A percentile compares a stretch with the other conserved stretches of the same genome.
These are phyloP conservation scores for Sciurus vulgaris DNA, from an alignment of 2,797 vertebrate species.

Conservation along the genomic window DNA sequence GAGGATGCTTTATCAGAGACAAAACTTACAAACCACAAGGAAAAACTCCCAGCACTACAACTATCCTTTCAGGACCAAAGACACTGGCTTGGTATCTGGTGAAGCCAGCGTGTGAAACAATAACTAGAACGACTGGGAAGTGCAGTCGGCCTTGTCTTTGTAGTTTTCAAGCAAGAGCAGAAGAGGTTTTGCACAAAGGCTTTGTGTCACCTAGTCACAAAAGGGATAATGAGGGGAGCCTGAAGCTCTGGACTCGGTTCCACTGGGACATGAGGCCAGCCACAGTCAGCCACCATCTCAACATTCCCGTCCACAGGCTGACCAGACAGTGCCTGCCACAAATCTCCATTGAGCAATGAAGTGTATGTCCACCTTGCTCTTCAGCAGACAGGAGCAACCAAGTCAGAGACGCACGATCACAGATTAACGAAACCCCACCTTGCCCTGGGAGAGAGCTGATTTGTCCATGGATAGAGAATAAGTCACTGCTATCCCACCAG, in stretches of 20 bases:
- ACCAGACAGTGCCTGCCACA: not conserved
- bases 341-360: not conserved
- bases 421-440: not conserved
- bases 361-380: accelerated
- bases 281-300: not conserved
- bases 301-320: not conserved
- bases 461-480: not conserved
- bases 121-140: not conserved
- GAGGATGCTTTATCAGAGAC: not conserved
- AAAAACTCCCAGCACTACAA: not conserved
- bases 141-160: not conserved
- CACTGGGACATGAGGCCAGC: not conserved
- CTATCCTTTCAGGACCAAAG: not conserved
- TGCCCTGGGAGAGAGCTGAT: not conserved
- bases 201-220: not conserved
- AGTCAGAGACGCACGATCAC: not conserved
- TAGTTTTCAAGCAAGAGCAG: not conserved
- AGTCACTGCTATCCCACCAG: not conserved
- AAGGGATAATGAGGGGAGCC: not conserved
- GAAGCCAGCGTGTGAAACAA: not conserved
- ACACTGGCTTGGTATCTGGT: not conserved
- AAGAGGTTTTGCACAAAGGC: not conserved
- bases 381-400: not conserved
- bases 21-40: not conserved
- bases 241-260: not conserved